phyloP scores from a whole-genome alignment of 2,888 invertebrate species.

The Ormyrus pomaceus region DNA sequence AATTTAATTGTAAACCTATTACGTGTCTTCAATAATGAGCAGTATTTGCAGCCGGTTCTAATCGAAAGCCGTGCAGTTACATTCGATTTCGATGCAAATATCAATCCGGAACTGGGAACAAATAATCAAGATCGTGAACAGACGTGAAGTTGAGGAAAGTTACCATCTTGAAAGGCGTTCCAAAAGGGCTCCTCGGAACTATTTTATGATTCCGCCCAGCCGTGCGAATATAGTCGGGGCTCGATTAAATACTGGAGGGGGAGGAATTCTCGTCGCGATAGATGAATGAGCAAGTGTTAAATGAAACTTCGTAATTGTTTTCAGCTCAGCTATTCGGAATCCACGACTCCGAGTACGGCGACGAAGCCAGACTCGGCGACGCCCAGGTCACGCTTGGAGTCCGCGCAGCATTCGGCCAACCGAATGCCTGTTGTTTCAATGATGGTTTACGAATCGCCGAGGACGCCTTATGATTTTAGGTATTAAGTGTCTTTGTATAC shows the following conservation, averaged over 20 bases:
- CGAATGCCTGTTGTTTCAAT: neutral
- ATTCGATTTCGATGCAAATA: too few species aligned
- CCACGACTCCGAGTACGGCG: slow-evolving; percentile 32
- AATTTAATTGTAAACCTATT: too few species aligned
- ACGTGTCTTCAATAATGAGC: too few species aligned
- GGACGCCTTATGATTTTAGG: slow-evolving; percentile 31
- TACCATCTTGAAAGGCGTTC: neutral
- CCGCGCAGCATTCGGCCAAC: slow-evolving; percentile 1
- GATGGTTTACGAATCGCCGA: slow-evolving; percentile 19
- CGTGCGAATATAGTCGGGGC: neutral
- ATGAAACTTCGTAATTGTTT: slow-evolving; percentile 51
- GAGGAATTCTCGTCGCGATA: neutral
- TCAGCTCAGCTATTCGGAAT: slow-evolving; percentile 29
- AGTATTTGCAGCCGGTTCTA: too few species aligned
- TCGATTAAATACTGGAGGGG: slow-evolving; percentile 5
- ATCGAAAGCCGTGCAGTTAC: too few species aligned
- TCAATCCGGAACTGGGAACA: neutral
- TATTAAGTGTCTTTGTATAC: neutral
- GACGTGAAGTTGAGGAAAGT: slow-evolving; percentile 23
- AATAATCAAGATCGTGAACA: slow-evolving; percentile 32
- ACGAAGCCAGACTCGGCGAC: slow-evolving; percentile 5
- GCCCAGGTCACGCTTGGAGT: slow-evolving; percentile 7
- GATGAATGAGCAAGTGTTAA: slow-evolving; percentile 1
- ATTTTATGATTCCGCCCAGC: slow-evolving; percentile 29
- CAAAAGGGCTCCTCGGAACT: neutral